phyloP scores from a whole-genome alignment of 2,888 invertebrate species.

The Yponomeuta sedellus region DNA sequence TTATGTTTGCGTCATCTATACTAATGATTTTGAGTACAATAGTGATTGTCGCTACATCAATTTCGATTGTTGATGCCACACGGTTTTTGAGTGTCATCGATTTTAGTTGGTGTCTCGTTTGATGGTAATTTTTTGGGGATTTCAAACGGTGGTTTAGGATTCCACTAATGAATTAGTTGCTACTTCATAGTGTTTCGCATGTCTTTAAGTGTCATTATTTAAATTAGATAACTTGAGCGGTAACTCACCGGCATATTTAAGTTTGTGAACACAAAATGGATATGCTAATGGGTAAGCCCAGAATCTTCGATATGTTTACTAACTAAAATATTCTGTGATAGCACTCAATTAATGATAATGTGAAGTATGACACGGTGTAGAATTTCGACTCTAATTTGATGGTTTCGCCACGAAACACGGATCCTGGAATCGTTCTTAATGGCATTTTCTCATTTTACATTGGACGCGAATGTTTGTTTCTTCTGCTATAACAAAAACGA shows the following conservation, averaged over 20 bases:
- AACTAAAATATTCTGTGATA: conserved; percentile 7
- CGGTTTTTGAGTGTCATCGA: conserved; percentile 62
- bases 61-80: conserved; percentile 35
- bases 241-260: conserved; percentile 7
- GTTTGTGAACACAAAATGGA: background rate
- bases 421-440: conserved; percentile 9
- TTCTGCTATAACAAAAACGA: background rate
- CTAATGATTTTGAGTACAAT: conserved; percentile 74
- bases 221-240: conserved; percentile 12
- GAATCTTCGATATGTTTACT: background rate
- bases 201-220: conserved; percentile 8
- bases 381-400: conserved; percentile 12
- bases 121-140: background rate
- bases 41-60: conserved; percentile 58
- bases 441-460: conserved; percentile 12
- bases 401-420: conserved; percentile 8
- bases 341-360: conserved; percentile 16
- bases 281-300: conserved; percentile 1
- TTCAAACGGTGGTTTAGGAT: conserved; percentile 5
- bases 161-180: conserved; percentile 8
- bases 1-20: conserved; percentile 73
- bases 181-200: conserved; percentile 5
- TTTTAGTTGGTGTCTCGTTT: conserved; percentile 63
- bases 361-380: conserved; percentile 9
- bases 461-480: conserved; percentile 5